Percentiles rank a stretch among this genome's conserved stretches.
These are phyloP conservation scores for Dicaeum eximium DNA, from an alignment of 2,113 vertebrate species.

Conservation along the genomic window DNA sequence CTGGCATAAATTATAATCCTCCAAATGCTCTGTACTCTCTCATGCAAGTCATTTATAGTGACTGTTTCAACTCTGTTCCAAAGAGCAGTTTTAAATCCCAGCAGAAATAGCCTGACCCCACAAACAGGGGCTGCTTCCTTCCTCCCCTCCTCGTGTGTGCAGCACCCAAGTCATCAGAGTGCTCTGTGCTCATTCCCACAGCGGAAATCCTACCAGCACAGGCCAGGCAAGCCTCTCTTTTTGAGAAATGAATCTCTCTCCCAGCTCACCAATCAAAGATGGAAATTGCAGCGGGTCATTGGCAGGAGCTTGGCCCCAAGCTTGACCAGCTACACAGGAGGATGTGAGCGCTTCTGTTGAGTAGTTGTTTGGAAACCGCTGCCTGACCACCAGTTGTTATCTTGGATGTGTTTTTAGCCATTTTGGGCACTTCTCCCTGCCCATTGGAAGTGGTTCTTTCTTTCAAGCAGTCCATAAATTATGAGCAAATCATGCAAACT, in stretches of 20 bases:
- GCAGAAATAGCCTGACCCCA: slow-evolving; percentile 20
- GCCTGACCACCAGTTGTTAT: slow-evolving; percentile 53
- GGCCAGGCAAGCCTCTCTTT: neutral
- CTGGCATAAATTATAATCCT: slow-evolving; percentile 57
- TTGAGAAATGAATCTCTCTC: neutral
- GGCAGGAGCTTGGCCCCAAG: slow-evolving; percentile 30
- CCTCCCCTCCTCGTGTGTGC: neutral
- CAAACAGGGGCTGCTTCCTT: slow-evolving; percentile 31
- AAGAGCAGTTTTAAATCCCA: neutral
- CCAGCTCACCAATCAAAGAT: neutral
- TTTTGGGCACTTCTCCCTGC: slow-evolving; percentile 42
- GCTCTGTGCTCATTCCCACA: neutral
- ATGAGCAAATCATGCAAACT: slow-evolving; percentile 1
- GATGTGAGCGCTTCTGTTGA: slow-evolving; percentile 54
- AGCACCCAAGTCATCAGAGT: neutral
- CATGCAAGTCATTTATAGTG: slow-evolving; percentile 37
- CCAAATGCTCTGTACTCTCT: neutral
- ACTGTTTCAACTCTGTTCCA: neutral
- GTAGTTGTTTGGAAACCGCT: slow-evolving; percentile 48
- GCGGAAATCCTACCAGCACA: neutral
- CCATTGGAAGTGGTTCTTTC: slow-evolving; percentile 51
- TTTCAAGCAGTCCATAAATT: slow-evolving; percentile 51
- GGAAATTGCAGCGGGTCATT: slow-evolving; percentile 34
- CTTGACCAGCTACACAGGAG: slow-evolving; percentile 44
- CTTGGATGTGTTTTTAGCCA: slow-evolving; percentile 47